These are phyloP conservation scores for Ochotona princeps DNA, from an alignment of 2,113 vertebrate species.

Conservation along the genomic window DNA sequence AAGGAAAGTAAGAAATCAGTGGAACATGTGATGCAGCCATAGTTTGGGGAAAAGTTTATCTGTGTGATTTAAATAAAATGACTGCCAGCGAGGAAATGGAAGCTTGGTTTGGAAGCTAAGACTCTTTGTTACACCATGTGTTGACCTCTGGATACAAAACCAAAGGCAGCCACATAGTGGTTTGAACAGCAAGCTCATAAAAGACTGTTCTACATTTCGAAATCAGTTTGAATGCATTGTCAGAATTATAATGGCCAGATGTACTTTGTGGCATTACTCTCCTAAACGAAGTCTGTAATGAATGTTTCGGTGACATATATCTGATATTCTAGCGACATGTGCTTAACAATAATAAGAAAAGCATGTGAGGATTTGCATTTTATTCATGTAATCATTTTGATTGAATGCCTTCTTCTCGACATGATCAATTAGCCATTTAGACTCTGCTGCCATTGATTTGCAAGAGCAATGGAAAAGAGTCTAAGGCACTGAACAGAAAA, in stretches of 20 bases:
- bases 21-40: background rate
- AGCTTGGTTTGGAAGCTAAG: background rate
- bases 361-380: conserved; percentile 8
- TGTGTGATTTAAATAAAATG: background rate
- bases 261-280: background rate
- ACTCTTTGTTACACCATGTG: background rate
- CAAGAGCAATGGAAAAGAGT: conserved; percentile 26
- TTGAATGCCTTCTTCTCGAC: conserved; percentile 4
- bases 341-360: conserved; percentile 30
- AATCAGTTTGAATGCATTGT: background rate
- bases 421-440: conserved; percentile 36
- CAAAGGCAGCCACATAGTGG: background rate
- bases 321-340: background rate
- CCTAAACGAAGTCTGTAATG: background rate
- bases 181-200: background rate
- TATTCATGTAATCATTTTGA: background rate
- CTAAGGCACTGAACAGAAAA: background rate
- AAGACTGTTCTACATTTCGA: background rate
- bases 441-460: conserved; percentile 7
- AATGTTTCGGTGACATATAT: background rate
- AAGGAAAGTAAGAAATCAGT: background rate
- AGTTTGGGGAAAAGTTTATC: background rate
- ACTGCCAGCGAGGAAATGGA: background rate
- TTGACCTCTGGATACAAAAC: background rate
- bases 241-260: background rate